Percentiles rank a stretch among this genome's conserved stretches.
phyloP scores from a whole-genome alignment of 1,140 invertebrate species.

The Drosophila gunungcola region DNA sequence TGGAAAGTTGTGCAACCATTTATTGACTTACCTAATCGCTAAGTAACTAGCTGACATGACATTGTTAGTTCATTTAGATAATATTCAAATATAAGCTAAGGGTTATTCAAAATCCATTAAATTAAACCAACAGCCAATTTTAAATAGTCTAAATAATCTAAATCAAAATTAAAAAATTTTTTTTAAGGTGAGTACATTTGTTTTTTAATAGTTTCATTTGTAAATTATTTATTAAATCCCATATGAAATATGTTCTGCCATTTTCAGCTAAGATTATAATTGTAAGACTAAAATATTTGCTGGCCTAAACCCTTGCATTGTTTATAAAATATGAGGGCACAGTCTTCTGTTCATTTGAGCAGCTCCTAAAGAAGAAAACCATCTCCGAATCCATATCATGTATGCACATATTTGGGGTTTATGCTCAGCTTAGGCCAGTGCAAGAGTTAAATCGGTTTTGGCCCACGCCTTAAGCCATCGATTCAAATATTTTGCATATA shows the following conservation, averaged over 20 bases:
- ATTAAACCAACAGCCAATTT: too few species aligned
- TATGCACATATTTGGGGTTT: slow-evolving; percentile 69
- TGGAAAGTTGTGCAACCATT: slow-evolving; percentile 17
- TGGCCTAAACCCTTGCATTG: not conserved
- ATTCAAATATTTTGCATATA: slow-evolving; percentile 72
- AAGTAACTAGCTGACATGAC: not conserved
- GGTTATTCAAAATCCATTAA: too few species aligned
- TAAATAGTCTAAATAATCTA: too few species aligned
- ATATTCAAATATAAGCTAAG: too few species aligned
- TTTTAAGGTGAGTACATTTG: too few species aligned
- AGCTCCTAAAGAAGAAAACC: not conserved
- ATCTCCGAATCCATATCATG: slow-evolving; percentile 8
- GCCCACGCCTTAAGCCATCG: slow-evolving; percentile 54
- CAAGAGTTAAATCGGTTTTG: slow-evolving; percentile 72
- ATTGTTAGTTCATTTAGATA: not conserved
- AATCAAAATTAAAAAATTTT: too few species aligned
- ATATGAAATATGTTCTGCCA: too few species aligned
- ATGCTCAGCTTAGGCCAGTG: slow-evolving; percentile 58
- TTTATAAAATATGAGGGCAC: slow-evolving; percentile 9
- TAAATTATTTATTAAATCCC: too few species aligned
- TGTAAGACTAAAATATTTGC: not conserved
- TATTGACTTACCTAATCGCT: not conserved
- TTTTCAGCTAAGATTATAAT: not conserved
- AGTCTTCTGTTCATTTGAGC: slow-evolving; percentile 31
- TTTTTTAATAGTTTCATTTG: too few species aligned